These are phyloP conservation scores for Leptopilina clavipes DNA, from an alignment of 1,140 invertebrate genomes.

Conservation along the genomic window DNA sequence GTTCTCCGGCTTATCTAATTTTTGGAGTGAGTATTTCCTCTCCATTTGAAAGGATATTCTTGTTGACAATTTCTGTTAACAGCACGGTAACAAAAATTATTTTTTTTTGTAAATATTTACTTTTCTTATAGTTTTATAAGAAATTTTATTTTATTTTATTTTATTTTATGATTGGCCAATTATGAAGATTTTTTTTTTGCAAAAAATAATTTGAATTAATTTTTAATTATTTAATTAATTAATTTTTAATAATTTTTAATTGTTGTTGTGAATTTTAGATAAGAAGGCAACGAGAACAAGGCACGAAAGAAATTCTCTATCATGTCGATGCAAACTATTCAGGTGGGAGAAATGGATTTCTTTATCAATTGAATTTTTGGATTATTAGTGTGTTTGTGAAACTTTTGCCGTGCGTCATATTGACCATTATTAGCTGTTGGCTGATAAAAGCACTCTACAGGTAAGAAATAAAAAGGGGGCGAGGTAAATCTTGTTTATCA, in stretches of 20 bases:
- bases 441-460: conserved; percentile 83
- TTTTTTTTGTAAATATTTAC: no score
- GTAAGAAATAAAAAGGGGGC: conserved; percentile 47
- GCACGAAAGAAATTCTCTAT: conserved; percentile 55
- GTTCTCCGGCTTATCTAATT: conserved; percentile 85
- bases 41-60: no score
- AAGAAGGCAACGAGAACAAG: conserved; percentile 52
- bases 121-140: no score
- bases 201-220: no score
- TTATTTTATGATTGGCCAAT: no score
- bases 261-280: conserved; percentile 51
- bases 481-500: not conserved
- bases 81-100: no score
- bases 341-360: conserved; percentile 69
- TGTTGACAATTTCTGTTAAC: no score
- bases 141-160: no score
- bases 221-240: no score
- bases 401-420: conserved; percentile 87
- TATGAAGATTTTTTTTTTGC: no score
- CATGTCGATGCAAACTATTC: conserved; percentile 58
- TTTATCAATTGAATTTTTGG: conserved; percentile 91
- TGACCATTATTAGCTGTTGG: conserved; percentile 88
- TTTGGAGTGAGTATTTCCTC: conserved; percentile 75
- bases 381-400: conserved; percentile 90
- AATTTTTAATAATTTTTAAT: no score